Percentiles rank a stretch among this genome's conserved stretches.
Conservation (phyloP, 1,140 invertebrate genomes). For the Dendrolimus punctatus region DNA sequence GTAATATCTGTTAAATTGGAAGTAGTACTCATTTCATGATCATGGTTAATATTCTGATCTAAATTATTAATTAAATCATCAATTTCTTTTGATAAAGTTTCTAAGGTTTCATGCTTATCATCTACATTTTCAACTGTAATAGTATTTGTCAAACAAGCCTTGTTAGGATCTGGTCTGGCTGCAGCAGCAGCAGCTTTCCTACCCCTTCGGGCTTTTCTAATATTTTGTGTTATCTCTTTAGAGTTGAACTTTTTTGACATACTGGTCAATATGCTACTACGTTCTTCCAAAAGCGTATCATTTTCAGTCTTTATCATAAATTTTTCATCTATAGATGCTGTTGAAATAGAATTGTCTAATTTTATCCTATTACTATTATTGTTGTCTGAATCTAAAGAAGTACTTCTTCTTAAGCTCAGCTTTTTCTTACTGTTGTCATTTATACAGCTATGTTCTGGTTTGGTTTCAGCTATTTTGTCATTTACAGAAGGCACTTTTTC, state of each 20-base stretch:
- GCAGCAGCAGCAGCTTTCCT: conserved; percentile 41
- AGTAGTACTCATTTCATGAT: conserved; percentile 38
- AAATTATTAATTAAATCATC: conserved; percentile 58
- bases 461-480: conserved; percentile 56
- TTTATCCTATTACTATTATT: conserved; percentile 70
- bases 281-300: conserved; percentile 59
- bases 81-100: conserved; percentile 60
- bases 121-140: conserved; percentile 36
- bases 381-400: conserved; percentile 68
- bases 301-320: conserved; percentile 62
- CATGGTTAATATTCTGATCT: conserved; percentile 55
- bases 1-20: conserved; percentile 31
- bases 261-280: conserved; percentile 66
- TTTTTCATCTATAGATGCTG: conserved; percentile 55
- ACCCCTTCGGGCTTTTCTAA: conserved; percentile 56
- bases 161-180: conserved; percentile 19
- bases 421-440: conserved; percentile 56
- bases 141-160: conserved; percentile 33
- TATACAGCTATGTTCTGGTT: conserved; percentile 49
- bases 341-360: conserved; percentile 60
- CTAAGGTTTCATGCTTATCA: conserved; percentile 51
- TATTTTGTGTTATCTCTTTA: conserved; percentile 62
- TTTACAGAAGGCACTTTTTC: conserved; percentile 68
- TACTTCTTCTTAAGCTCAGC: conserved; percentile 67
- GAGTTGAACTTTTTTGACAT: conserved; percentile 68